These are phyloP conservation scores for Drosophila mulleri DNA, from an alignment of 2,888 invertebrate species.

Conservation along the genomic window DNA sequence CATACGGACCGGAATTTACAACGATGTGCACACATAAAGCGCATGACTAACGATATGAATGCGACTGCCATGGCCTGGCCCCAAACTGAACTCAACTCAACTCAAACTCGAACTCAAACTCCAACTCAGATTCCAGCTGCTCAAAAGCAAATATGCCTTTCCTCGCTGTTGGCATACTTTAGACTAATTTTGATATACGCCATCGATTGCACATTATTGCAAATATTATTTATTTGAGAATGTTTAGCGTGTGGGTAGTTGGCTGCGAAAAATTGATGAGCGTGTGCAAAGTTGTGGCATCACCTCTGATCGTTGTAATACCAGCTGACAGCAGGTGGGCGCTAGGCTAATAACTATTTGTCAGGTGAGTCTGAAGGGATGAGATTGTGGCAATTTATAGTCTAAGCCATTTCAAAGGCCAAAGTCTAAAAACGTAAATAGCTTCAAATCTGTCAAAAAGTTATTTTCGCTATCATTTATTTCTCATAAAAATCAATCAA, in stretches of 20 bases:
- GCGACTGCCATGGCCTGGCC: slow-evolving; percentile 1
- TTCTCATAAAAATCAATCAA: too few species aligned
- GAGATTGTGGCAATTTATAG: neutral
- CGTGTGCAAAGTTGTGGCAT: neutral
- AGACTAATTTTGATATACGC: slow-evolving; percentile 11
- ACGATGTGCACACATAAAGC: slow-evolving; percentile 47
- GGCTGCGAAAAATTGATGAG: neutral
- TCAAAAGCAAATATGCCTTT: slow-evolving; percentile 28
- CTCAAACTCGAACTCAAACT: slow-evolving; percentile 1
- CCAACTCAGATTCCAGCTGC: slow-evolving; percentile 1
- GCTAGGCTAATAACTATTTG: neutral
- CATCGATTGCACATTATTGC: slow-evolving; percentile 7
- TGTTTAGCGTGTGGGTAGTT: neutral
- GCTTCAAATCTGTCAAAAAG: too few species aligned
- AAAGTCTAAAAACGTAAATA: neutral
- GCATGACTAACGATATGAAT: slow-evolving; percentile 52
- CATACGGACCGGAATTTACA: slow-evolving; percentile 43
- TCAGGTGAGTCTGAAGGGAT: neutral
- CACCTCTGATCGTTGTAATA: neutral
- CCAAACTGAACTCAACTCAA: slow-evolving; percentile 3
- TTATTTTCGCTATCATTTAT: too few species aligned
- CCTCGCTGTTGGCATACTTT: neutral
- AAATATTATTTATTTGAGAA: slow-evolving; percentile 5
- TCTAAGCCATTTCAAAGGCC: neutral
- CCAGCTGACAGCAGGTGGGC: neutral